phyloP scores from a whole-genome alignment of 2,113 vertebrate genomes.

The Hemiscyllium ocellatum region DNA sequence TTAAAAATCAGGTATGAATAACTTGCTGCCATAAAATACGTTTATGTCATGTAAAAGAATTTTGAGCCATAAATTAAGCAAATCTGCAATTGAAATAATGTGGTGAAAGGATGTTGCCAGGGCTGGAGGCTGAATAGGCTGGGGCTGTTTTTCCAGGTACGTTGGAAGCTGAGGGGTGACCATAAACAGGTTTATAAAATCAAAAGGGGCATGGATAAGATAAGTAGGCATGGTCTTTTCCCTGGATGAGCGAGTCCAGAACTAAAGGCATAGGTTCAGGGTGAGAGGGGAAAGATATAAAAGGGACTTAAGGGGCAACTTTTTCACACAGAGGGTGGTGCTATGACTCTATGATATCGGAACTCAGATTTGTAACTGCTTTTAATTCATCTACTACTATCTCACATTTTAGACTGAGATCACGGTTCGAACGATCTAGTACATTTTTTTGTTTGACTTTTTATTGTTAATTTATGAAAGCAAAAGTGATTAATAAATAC shows the following conservation, averaged over 20 bases:
- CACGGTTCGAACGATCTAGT: neutral
- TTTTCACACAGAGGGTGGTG: no score
- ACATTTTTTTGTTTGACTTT: neutral
- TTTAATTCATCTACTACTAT: neutral
- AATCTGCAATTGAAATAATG: neutral
- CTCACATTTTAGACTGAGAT: neutral
- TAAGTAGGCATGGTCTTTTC: no score
- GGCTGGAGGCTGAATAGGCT: no score
- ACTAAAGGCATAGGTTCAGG: no score
- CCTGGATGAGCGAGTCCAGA: no score
- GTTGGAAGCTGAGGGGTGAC: no score
- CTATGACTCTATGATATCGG: neutral
- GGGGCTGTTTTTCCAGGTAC: no score
- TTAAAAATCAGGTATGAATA: neutral
- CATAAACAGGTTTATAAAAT: no score
- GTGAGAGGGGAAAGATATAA: no score
- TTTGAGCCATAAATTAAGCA: neutral
- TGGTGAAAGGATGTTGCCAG: neutral
- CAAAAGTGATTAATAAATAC: neutral
- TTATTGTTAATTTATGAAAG: neutral
- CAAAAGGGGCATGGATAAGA: no score
- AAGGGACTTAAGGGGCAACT: no score
- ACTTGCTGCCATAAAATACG: neutral
- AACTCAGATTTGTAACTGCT: neutral
- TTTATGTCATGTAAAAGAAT: neutral